Conservation (phyloP, 2,113 vertebrate genomes). For the Phalacrocorax pelagicus region DNA sequence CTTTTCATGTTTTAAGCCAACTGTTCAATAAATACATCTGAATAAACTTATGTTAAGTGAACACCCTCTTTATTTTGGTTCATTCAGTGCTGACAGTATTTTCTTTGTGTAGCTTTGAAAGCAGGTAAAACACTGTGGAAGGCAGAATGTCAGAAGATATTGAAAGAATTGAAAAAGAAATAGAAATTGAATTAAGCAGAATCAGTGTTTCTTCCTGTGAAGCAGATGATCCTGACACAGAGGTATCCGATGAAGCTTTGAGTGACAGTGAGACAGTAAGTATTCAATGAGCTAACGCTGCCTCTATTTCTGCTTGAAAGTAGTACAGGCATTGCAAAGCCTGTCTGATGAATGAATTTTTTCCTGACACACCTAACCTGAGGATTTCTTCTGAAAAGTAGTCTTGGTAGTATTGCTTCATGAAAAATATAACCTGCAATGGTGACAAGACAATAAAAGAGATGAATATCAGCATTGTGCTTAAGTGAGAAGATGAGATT, state of each 20-base stretch:
- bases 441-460: background rate
- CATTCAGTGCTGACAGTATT: background rate
- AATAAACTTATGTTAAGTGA: background rate
- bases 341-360: background rate
- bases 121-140: background rate
- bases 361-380: background rate
- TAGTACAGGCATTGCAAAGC: background rate
- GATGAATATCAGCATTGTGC: background rate
- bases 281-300: background rate
- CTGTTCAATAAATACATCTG: background rate
- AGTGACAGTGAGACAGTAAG: conserved; percentile 67
- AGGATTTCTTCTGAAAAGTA: background rate
- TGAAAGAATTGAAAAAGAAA: conserved; percentile 55
- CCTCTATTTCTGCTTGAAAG: background rate
- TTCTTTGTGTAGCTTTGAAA: background rate
- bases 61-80: background rate
- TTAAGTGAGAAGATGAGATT: background rate
- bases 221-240: conserved; percentile 50
- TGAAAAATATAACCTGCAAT: background rate
- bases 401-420: background rate
- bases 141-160: conserved; percentile 24
- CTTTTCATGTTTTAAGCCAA: background rate
- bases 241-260: conserved; percentile 48
- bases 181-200: conserved; percentile 73
- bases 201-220: conserved; percentile 68